These are phyloP conservation scores for Zingel zingel DNA, from an alignment of 2,113 vertebrate species.

Conservation along the genomic window DNA sequence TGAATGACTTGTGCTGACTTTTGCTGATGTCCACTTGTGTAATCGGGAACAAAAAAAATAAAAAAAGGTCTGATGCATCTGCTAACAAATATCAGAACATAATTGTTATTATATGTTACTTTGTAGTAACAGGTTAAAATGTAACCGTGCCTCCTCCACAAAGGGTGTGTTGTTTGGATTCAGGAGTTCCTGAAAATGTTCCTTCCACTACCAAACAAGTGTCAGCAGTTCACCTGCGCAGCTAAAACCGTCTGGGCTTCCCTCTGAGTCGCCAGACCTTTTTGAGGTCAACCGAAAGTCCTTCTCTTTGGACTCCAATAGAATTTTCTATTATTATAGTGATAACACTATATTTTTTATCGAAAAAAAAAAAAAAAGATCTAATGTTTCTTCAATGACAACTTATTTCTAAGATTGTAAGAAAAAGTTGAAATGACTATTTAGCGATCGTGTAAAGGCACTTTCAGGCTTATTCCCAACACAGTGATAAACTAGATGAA, in stretches of 20 bases:
- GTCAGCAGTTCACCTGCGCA: neutral
- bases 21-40: neutral
- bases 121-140: neutral
- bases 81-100: neutral
- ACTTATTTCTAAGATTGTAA: neutral
- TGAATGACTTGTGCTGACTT: no score
- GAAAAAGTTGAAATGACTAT: neutral
- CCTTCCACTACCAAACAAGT: neutral
- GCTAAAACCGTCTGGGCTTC: neutral
- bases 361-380: neutral
- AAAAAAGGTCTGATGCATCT: neutral
- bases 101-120: neutral
- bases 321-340: neutral
- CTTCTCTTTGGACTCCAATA: neutral
- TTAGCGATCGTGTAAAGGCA: neutral
- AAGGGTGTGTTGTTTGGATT: neutral
- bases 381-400: neutral
- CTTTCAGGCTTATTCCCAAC: constrained; percentile 51
- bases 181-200: neutral
- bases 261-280: neutral
- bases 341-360: neutral
- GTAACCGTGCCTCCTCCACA: neutral
- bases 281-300: neutral
- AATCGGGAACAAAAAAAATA: neutral
- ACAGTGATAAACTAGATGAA: constrained; percentile 19